Evolutionary conservation across 30 jellyfish, hydroid and myxozoan species (phyloP), one percentile per base, ranked within the genome.

Genomic region (Nemopilema nomurai): DNA sequence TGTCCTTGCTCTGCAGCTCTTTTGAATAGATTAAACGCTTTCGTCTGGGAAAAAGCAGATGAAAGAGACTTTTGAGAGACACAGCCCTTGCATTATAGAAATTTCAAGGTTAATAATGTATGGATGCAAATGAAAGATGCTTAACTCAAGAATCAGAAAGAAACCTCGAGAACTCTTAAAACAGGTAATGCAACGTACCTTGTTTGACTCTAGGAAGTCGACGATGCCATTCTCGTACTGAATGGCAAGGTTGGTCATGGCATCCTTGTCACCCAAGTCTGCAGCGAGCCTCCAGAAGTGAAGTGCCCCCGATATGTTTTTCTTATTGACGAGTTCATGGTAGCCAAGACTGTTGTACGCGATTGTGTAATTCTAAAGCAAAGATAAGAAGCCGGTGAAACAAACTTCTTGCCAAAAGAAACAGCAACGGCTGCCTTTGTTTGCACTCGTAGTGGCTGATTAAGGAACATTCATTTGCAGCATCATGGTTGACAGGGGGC

Each of bases 341-440:
- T 75, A 90, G 1, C 97, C 97, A 51, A 90, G 83, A 75, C 93
- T 83, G 85, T 85, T 85, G 71, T 27, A 82, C 6, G 97, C 97
- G 78, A 77, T 49, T 4, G 94, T 69, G 66, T 64, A 77, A 41
- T 90, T 90, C 97, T 82, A 49, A 20, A 64, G n/a, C 31, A 28
- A 30, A 62, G 25, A 81, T 64, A 25, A 64, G 31, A 64, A 21
- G 28, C 31, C 74, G 18, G 8, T 1, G 31, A 18, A 20, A 25
- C 8, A 18, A 21, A 4, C 8, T 20, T 64, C 16, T 64, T 64
- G 28, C 18, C 74, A 1, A 21, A 19, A 21, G 57, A 41, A 41
- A 41, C 6, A 6, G 22, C 27, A 50, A 13, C 26, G 0, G n/a
- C n/a, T n/a, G n/a, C n/a, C n/a, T n/a, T n/a, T n/a, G n/a, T n/a